Evolutionary conservation across 2,113 vertebrate genomes (phyloP).

Genomic region (Xiphias gladius): DNA sequence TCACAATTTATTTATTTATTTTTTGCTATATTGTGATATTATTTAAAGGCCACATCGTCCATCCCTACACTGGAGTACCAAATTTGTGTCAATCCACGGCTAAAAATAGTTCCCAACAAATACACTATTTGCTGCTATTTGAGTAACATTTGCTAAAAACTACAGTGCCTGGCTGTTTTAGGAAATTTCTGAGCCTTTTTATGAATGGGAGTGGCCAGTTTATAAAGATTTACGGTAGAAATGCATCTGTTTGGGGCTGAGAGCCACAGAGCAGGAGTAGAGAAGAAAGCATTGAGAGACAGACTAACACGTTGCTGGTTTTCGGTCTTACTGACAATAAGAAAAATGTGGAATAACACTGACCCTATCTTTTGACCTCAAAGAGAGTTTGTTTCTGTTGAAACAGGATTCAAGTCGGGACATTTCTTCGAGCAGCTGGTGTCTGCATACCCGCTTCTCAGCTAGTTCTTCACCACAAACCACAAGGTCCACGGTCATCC

Average conservation of each 20-base stretch:
- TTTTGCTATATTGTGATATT: background rate
- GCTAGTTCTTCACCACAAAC: background rate
- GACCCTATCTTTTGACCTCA: background rate
- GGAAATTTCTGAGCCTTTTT: background rate
- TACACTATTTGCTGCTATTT: background rate
- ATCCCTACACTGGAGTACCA: no score
- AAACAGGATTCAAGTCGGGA: conserved; percentile 4
- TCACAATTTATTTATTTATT: no score
- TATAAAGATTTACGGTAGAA: no score
- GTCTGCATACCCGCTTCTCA: conserved; percentile 6
- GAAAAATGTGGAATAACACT: background rate
- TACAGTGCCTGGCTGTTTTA: background rate
- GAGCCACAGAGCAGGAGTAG: no score
- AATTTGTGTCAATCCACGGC: background rate
- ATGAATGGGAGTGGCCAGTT: background rate
- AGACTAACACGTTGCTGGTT: no score
- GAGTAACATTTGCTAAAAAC: background rate
- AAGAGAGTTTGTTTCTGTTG: background rate
- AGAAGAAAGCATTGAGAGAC: background rate
- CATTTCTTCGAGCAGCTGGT: background rate
- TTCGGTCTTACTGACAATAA: background rate
- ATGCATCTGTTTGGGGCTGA: background rate
- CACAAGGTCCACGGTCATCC: background rate
- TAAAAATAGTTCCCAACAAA: background rate
- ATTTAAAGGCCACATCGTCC: background rate